Conservation (phyloP, 2,113 vertebrate genomes). For the Cervus canadensis region DNA sequence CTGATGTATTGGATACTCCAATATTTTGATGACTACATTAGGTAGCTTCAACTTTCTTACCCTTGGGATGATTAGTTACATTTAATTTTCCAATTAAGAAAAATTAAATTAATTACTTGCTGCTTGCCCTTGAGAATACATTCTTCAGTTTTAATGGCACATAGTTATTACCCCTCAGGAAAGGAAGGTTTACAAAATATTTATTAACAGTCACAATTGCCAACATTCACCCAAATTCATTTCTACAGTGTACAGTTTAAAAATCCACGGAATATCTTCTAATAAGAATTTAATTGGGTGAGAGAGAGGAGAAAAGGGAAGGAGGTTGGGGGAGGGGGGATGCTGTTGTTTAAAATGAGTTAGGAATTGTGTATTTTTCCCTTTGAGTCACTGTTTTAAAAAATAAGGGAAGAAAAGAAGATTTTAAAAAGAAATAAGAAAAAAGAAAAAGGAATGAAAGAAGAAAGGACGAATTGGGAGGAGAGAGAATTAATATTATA, state of each 20-base stretch:
- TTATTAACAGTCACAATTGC: conserved; percentile 52
- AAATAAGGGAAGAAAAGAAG: neutral
- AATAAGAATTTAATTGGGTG: neutral
- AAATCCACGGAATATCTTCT: neutral
- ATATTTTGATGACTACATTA: conserved; percentile 4
- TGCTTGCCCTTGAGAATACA: neutral
- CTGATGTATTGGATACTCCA: neutral
- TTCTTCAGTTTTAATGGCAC: neutral
- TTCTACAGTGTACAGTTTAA: neutral
- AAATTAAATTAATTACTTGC: conserved; percentile 59
- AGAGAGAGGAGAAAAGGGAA: neutral
- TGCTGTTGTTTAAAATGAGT: neutral
- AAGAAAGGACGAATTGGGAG: neutral
- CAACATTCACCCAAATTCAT: neutral
- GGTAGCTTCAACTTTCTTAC: conserved; percentile 14
- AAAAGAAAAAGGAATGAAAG: neutral
- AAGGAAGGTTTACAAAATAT: conserved; percentile 26
- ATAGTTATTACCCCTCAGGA: conserved; percentile 17
- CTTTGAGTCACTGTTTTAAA: neutral
- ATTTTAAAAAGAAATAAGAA: neutral
- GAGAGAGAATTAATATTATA: neutral
- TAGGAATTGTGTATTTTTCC: neutral
- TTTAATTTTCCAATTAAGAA: conserved; percentile 69
- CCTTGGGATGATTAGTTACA: neutral
- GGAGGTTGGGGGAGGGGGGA: rapidly evolving